phyloP scores from a whole-genome alignment of 1,140 invertebrate genomes.

The Calephelis virginiensis region DNA sequence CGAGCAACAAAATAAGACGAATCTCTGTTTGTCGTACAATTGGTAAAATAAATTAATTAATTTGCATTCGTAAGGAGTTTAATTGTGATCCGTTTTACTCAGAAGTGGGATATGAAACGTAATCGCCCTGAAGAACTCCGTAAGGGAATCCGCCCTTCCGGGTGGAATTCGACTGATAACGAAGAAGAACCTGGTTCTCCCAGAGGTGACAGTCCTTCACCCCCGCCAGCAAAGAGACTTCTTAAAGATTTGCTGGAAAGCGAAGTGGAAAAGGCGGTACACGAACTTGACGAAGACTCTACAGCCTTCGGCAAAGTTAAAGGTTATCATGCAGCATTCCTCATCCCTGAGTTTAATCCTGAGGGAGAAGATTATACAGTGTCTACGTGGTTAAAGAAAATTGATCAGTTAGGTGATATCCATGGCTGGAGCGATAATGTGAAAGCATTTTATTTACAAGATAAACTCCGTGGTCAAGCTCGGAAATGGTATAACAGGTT shows the following conservation, averaged over 20 bases:
- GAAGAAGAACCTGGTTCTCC: too few species aligned
- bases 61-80: too few species aligned
- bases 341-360: conserved; percentile 34
- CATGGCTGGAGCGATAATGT: conserved; percentile 35
- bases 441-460: conserved; percentile 20
- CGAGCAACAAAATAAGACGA: too few species aligned
- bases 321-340: conserved; percentile 8
- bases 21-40: too few species aligned
- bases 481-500: conserved; percentile 20
- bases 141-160: too few species aligned
- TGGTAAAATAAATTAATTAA: too few species aligned
- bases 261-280: conserved; percentile 22
- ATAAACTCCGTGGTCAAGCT: conserved; percentile 14
- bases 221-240: conserved; percentile 3
- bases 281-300: conserved; percentile 13
- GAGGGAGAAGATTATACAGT: conserved; percentile 32
- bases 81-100: background rate
- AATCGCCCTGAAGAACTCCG: too few species aligned
- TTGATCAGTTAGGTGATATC: conserved; percentile 40
- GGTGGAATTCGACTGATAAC: too few species aligned
- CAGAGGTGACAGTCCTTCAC: background rate
- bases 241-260: conserved; percentile 16
- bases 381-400: conserved; percentile 33
- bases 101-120: background rate
- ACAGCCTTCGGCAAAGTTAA: background rate